These are phyloP conservation scores for Noctuana brunneofusca DNA, from an alignment of 2,888 invertebrate genomes.

Conservation along the genomic window DNA sequence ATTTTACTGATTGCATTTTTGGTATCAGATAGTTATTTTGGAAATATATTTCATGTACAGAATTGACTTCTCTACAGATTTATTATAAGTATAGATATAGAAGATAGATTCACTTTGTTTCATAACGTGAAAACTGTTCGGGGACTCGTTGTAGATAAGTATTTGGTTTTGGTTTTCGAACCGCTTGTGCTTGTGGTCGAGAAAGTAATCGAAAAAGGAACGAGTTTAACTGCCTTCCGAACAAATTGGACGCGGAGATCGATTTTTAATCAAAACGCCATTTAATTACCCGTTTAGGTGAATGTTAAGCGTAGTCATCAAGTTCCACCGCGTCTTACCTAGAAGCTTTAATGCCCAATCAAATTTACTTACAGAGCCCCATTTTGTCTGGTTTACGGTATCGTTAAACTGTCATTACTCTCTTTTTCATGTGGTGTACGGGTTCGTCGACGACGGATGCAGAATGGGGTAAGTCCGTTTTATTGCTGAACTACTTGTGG, in stretches of 20 bases:
- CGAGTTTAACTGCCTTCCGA: not conserved
- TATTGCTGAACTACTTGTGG: constrained; percentile 67
- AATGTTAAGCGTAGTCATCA: constrained; percentile 15
- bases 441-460: constrained; percentile 52
- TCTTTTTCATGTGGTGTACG: constrained; percentile 78
- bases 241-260: constrained; percentile 6
- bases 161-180: constrained; percentile 14
- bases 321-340: constrained; percentile 49
- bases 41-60: no score
- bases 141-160: not conserved
- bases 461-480: constrained; percentile 83
- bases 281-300: constrained; percentile 56
- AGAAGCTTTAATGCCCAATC: constrained; percentile 67
- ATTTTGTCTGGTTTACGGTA: constrained; percentile 66
- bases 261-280: constrained; percentile 25
- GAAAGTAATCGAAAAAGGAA: constrained; percentile 4
- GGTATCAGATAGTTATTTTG: no score
- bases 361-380: constrained; percentile 59
- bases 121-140: constrained; percentile 3
- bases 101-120: constrained; percentile 10
- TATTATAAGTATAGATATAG: no score
- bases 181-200: not conserved
- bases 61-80: no score
- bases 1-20: no score
- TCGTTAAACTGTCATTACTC: constrained; percentile 74